Conservation (phyloP, 2,113 vertebrate genomes). For the Fulmarus glacialis region DNA sequence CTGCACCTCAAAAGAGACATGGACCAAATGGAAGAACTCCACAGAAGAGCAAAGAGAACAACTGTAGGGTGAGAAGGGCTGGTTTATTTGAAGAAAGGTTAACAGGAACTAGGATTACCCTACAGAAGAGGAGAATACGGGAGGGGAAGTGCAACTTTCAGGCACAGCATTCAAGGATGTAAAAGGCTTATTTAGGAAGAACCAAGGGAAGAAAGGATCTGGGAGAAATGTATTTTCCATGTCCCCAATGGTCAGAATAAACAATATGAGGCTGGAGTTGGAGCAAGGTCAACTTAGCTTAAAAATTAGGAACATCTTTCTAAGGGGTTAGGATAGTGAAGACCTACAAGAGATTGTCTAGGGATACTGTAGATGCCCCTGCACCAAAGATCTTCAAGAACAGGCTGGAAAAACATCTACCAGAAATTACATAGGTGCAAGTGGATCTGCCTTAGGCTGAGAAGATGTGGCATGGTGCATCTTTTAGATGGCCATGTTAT, state of each 20-base stretch:
- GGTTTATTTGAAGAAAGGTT: not conserved
- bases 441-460: not conserved
- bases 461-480: not conserved
- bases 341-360: not conserved
- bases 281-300: not conserved
- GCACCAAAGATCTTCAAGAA: not conserved
- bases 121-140: accelerated
- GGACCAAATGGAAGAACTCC: not conserved
- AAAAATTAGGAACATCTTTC: not conserved
- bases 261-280: not conserved
- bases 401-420: not conserved
- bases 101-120: not conserved
- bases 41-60: not conserved
- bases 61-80: not conserved
- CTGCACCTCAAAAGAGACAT: not conserved
- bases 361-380: not conserved
- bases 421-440: not conserved
- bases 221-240: not conserved
- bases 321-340: not conserved
- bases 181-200: not conserved
- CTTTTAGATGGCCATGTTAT: not conserved
- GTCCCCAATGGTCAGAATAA: not conserved
- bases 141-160: not conserved
- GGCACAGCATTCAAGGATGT: not conserved
- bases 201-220: not conserved